Evolutionary conservation across 1,140 invertebrate genomes (phyloP), one percentile per base, ranked within the genome.

Genomic region (Brachionus plicatilis): DNA sequence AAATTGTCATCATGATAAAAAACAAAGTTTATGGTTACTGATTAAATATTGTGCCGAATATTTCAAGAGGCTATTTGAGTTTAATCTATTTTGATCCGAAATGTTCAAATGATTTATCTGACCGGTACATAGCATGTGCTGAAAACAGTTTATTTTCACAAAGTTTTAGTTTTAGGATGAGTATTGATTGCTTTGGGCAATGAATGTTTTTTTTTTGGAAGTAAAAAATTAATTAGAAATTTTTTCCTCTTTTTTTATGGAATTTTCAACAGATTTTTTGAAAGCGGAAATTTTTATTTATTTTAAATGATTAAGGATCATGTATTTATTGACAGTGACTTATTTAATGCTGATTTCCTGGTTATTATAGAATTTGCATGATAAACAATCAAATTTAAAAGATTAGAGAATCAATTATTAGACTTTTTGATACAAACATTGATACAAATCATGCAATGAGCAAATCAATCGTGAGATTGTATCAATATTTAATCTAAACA

Each of bases 21-120:
- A 20, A 41, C 33, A 72, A 72, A 37, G 33, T 72, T 72, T 72
- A 72, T 72, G 68, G 68, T 72, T 72, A 37, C 24, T 72, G 68
- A 72, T 72, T 72, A 72, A 72, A 41, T 72, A 43, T 72, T 72
- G 5, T 33, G 33, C 66, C 24, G 66, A 70, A 12, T 33, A 1
- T 70, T 70, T 70, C 66, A 70, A 70, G 66, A 37, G 66, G 66
- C 66, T 33, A 14, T 70, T 70, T 70, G 37, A 37, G 33, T 70
- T 12, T 70, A 70, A 70, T 70, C 66, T 37, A 0, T 70, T 6
- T 70, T 70, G 66, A 70, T 70, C 66, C 9, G n/a, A 66, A 66
- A 66, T 70, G 33, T 70, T 53, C 17, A 14, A 53, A 17, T n/a
- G 14, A 53, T 37, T 37, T n/a, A 53, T 14, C 5, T 53, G n/a